A percentile compares a stretch with the other conserved stretches of the same genome.
Evolutionary conservation across 2,113 vertebrate species (phyloP).

Genomic region (Cranoglanis bouderius): DNA sequence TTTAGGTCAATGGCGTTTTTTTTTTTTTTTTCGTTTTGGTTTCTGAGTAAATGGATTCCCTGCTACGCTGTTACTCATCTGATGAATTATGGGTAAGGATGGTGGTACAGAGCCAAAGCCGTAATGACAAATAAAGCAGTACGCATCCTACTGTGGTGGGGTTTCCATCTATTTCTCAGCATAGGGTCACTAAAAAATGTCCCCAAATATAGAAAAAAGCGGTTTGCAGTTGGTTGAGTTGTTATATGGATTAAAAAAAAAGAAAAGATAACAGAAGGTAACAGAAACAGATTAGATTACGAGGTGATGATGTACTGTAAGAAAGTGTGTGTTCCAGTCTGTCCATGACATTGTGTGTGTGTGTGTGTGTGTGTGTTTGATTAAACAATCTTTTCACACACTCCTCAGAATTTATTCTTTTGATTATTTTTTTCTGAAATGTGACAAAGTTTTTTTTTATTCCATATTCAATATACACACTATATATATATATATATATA

Average conservation of each 20-base stretch:
- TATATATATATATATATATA: neutral
- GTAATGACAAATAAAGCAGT: neutral
- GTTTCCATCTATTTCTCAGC: neutral
- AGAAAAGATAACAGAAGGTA: neutral
- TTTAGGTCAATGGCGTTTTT: conserved; percentile 43
- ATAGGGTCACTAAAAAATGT: neutral
- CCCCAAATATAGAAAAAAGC: neutral
- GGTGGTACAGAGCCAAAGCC: neutral
- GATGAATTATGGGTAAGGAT: conserved; percentile 20
- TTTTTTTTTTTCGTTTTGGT: conserved; percentile 37
- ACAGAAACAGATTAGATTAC: neutral
- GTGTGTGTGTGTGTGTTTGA: neutral
- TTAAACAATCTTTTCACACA: neutral
- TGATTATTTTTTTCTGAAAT: neutral
- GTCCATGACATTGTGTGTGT: neutral
- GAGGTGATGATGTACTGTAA: neutral
- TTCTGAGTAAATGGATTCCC: conserved; percentile 1
- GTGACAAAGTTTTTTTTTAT: neutral
- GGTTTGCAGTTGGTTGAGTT: neutral
- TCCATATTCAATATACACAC: neutral
- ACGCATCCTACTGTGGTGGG: neutral
- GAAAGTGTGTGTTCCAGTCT: neutral
- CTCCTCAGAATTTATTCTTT: neutral
- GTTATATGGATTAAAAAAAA: neutral
- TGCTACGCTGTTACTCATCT: neutral